Conservation (phyloP, 2,888 invertebrate species). For the Anarsia innoxiella region DNA sequence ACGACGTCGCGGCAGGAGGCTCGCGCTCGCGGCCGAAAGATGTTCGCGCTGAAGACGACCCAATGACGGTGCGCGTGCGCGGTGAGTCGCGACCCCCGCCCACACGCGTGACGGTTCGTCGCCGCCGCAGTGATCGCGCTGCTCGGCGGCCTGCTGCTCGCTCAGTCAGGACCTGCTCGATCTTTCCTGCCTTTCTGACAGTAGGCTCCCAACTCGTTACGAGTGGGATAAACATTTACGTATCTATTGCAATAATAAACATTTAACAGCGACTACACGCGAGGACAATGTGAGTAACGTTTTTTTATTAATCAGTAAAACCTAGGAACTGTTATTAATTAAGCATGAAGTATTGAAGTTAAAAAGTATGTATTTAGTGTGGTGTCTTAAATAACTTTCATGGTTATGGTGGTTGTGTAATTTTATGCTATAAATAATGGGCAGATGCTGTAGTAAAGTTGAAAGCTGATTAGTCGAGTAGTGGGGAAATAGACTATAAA, state of each 20-base stretch:
- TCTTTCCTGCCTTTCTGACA: conserved; percentile 17
- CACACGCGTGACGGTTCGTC: conserved; percentile 64
- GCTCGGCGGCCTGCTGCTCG: conserved; percentile 46
- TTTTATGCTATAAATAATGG: too few relatives aligned
- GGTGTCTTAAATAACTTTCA: conserved; percentile 26
- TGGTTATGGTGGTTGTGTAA: conserved; percentile 38
- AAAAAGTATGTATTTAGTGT: too few relatives aligned
- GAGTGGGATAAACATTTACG: neutral
- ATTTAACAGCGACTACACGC: conserved; percentile 2
- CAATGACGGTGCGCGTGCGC: conserved; percentile 83
- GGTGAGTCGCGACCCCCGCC: conserved; percentile 28
- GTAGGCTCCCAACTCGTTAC: neutral
- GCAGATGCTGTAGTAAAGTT: too few relatives aligned
- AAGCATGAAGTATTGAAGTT: too few relatives aligned
- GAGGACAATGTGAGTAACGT: neutral
- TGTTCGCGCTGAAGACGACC: conserved; percentile 84
- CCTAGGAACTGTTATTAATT: neutral
- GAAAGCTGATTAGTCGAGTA: too few relatives aligned
- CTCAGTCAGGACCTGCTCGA: conserved; percentile 32
- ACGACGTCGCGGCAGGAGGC: conserved; percentile 90
- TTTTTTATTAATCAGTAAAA: neutral
- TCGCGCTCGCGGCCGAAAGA: conserved; percentile 84
- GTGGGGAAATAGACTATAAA: too few relatives aligned
- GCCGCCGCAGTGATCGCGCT: conserved; percentile 54
- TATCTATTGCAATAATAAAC: conserved; percentile 11